Evolutionary conservation across 1,140 invertebrate species (phyloP), one percentile per base, ranked within the genome.

Genomic region (Pygmarrhopalites habei): DNA sequence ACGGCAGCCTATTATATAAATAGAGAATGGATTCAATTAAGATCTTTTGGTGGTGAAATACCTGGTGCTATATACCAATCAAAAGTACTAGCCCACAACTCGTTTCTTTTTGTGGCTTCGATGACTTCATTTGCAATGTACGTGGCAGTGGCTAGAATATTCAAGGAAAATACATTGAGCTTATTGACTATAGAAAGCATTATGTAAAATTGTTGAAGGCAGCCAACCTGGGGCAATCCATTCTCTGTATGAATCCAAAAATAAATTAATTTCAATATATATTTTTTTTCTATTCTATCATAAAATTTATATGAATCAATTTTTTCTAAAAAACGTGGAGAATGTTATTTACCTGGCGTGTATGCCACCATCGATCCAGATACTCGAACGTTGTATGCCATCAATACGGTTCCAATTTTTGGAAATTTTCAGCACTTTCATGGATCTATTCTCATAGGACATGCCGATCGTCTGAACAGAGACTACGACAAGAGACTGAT

Each of bases 181-280:
- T n/a, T n/a, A n/a, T n/a, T n/a, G n/a, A n/a, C n/a, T n/a, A n/a
- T n/a, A n/a, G n/a, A n/a, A n/a, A n/a, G n/a, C n/a, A n/a, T n/a
- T n/a, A n/a, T n/a, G n/a, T n/a, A n/a, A n/a, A n/a, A n/a, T n/a
- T n/a, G n/a, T n/a, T n/a, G n/a, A n/a, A n/a, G n/a, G n/a, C n/a
- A n/a, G n/a, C n/a, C n/a, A n/a, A n/a, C n/a, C n/a, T 23, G 63
- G 63, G 25, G 63, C 30, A 32, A 65, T 60, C 63, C 57, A 60
- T 51, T 64, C 59, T 21, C 59, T 35, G 32, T 15, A 15, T 35
- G n/a, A n/a, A n/a, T n/a, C n/a, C n/a, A n/a, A n/a, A n/a, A n/a
- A n/a, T n/a, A n/a, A n/a, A n/a, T n/a, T n/a, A n/a, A n/a, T n/a
- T n/a, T n/a, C n/a, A n/a, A n/a, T n/a, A n/a, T n/a, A n/a, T n/a